These are phyloP conservation scores for Brassicogethes aeneus DNA, from an alignment of 2,888 invertebrate genomes.

Conservation along the genomic window DNA sequence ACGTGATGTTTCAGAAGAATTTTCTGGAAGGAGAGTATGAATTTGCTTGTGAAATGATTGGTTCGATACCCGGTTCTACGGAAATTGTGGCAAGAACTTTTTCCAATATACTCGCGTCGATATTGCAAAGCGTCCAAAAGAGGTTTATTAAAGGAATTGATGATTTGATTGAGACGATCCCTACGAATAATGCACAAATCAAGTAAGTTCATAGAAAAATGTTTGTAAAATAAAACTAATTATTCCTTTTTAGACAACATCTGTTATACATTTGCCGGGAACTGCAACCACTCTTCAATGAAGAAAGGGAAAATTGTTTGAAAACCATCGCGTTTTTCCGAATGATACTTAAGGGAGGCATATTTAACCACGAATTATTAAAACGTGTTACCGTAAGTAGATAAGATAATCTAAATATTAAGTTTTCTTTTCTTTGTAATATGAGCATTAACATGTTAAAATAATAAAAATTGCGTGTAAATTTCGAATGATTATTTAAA, in stretches of 20 bases:
- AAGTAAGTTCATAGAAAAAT: conserved; percentile 24
- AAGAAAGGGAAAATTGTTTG: conserved; percentile 68
- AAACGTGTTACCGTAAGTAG: background rate
- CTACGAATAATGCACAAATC: conserved; percentile 10
- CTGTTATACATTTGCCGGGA: conserved; percentile 62
- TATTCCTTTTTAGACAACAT: conserved; percentile 41
- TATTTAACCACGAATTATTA: background rate
- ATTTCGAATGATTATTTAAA: too few species aligned
- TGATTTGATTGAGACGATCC: conserved; percentile 31
- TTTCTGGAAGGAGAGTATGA: conserved; percentile 82
- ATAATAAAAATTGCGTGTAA: too few species aligned
- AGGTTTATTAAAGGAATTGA: conserved; percentile 41
- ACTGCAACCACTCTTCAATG: conserved; percentile 69
- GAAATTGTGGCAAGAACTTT: conserved; percentile 67
- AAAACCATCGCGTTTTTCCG: conserved; percentile 78
- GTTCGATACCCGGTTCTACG: conserved; percentile 66
- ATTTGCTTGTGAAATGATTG: conserved; percentile 70
- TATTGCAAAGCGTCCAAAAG: conserved; percentile 42
- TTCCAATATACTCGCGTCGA: conserved; percentile 47
- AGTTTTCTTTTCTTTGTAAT: too few species aligned
- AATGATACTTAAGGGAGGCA: conserved; percentile 41
- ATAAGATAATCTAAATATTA: too few species aligned
- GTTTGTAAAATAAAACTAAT: conserved; percentile 13
- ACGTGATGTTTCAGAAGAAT: conserved; percentile 58
- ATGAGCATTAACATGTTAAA: too few species aligned